A percentile compares a stretch with the other conserved stretches of the same genome.
These are phyloP conservation scores for Limosa lapponica DNA, from an alignment of 2,797 vertebrate species.

Conservation along the genomic window DNA sequence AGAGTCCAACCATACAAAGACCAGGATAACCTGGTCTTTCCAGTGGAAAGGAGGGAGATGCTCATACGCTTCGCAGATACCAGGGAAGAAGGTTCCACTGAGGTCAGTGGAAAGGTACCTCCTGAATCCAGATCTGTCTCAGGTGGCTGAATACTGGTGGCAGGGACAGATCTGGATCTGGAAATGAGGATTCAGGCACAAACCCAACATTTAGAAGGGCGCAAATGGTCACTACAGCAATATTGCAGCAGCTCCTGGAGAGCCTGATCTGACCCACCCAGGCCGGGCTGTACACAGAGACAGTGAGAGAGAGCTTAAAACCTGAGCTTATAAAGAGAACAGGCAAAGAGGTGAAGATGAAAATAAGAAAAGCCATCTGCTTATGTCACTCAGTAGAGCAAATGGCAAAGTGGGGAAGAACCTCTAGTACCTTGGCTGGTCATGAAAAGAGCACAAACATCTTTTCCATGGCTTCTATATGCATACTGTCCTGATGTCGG, in stretches of 20 bases:
- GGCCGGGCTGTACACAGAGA: background rate
- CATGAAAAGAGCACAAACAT: background rate
- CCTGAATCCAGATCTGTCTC: background rate
- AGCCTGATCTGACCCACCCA: background rate
- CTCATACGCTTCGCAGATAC: background rate
- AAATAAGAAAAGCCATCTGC: background rate
- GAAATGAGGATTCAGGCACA: background rate
- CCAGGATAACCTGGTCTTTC: background rate
- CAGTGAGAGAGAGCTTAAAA: background rate
- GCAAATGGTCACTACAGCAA: background rate
- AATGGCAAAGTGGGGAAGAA: background rate
- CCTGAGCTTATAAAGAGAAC: background rate
- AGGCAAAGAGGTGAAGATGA: background rate
- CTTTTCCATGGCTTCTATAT: background rate
- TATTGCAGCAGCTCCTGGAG: background rate
- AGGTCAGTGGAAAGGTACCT: background rate
- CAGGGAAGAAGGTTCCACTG: background rate
- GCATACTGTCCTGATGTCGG: background rate
- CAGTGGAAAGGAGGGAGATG: background rate
- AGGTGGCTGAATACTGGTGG: background rate
- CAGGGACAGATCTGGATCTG: background rate
- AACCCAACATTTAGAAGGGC: background rate
- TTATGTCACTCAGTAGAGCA: background rate
- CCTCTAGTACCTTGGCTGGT: background rate
- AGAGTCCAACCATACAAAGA: too few relatives aligned